Base-by-base conservation (phyloP, 2,797 vertebrate genomes). In the Simalia tracyae region DNA sequence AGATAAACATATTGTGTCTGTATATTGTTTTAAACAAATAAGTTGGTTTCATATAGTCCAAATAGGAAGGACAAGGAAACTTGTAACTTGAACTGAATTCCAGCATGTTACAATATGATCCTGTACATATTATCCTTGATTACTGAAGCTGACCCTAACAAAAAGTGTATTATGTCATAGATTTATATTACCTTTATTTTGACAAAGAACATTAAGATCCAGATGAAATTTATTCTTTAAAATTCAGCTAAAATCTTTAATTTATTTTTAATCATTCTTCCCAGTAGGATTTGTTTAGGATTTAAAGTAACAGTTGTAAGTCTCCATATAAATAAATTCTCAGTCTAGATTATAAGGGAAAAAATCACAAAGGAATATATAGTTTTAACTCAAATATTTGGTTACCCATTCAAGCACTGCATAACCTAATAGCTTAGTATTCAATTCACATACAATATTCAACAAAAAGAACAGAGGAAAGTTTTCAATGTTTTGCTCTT, bases 71-170 rank as follows among this genome's bases (percentile, higher is more conserved):
- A 36, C 36, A 90, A 59, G 84, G 7, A 17, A 17, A 26, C 84
- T 72, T 50, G 26, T 5, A 92, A 66, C 68, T 85, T 26, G 72
- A 3, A 57, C 24, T 66, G 89, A 92, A 64, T 7, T 76, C 31
- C 88, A 93, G 59, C 93, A 0, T 94, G 95, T 93, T 93, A 66
- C 31, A 93, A 84, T 95, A 91, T 28, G 94, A 56, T 31, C 2
- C 46, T 84, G 84, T 64, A 68, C 56, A 59, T 0, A 0, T 91
- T 63, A 89, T 72, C 91, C 92, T 10, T 93, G n/a, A 94, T 93
- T 95, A 94, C 90, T 91, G 0, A 0, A 90, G 89, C 91, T 95
- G 94, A 95, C 89, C 93, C 89, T 19, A 76, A 94, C 92, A 92
- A 86, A 94, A 87, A 95, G 68, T 89, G 92, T 92, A 85, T 94